phyloP scores from a whole-genome alignment of 2,113 vertebrate species.

The Halichoerus grypus region DNA sequence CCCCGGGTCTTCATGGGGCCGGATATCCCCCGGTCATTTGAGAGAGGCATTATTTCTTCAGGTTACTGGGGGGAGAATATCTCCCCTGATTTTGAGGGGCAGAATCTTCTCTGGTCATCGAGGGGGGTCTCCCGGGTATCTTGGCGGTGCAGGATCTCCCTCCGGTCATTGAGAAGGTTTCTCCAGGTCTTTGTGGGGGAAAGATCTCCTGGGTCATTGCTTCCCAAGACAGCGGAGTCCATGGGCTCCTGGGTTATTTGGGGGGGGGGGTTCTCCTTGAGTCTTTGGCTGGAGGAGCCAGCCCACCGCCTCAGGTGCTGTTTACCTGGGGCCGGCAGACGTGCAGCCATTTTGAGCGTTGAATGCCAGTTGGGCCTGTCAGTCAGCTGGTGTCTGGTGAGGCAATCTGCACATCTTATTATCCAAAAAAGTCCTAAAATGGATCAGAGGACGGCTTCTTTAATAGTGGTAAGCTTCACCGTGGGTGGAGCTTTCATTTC shows the following conservation, averaged over 20 bases:
- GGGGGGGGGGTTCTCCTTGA: neutral
- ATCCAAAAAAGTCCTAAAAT: neutral
- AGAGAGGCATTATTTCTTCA: neutral
- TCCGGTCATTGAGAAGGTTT: neutral
- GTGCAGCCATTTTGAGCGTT: conserved; percentile 77
- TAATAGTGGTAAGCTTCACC: neutral
- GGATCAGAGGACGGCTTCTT: neutral
- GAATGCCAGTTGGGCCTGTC: conserved; percentile 22
- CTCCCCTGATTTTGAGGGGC: neutral
- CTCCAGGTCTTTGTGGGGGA: neutral
- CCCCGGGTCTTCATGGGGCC: neutral
- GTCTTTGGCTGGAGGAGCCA: neutral
- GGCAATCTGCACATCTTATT: neutral
- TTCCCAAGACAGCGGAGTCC: neutral
- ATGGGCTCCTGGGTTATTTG: neutral
- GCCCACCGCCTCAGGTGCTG: neutral
- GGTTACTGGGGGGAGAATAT: neutral
- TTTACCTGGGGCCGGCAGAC: conserved; percentile 52
- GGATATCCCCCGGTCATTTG: neutral
- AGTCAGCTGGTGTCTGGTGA: neutral
- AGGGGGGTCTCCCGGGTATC: neutral
- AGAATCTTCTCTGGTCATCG: no score
- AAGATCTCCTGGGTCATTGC: neutral
- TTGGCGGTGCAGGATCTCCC: neutral
- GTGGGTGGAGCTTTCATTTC: neutral